These are phyloP conservation scores for pig (Sus scrofa) DNA, from an alignment of 2,113 vertebrate species.

Conservation along the genomic window DNA sequence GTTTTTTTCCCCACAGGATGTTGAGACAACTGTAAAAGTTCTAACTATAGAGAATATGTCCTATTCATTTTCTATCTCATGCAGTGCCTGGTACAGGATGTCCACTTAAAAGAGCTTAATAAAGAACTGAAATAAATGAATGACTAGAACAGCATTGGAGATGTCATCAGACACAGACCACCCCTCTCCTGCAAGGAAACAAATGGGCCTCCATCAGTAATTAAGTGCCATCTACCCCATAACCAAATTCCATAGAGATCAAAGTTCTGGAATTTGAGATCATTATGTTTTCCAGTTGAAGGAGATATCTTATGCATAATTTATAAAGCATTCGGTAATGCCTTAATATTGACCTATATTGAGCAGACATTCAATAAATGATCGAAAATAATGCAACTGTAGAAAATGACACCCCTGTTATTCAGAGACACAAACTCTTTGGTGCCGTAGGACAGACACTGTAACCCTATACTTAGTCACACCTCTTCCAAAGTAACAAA, in stretches of 20 bases:
- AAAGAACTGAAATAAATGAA: not conserved
- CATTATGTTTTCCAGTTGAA: not conserved
- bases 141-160: not conserved
- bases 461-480: not conserved
- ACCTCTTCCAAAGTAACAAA: not conserved
- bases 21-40: not conserved
- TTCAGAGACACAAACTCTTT: not conserved
- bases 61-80: not conserved
- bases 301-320: not conserved
- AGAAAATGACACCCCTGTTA: not conserved
- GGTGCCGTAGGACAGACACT: not conserved
- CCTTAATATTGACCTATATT: not conserved
- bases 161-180: not conserved
- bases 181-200: not conserved
- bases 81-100: not conserved
- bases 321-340: not conserved
- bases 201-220: not conserved
- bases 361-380: not conserved
- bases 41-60: not conserved
- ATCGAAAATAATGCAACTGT: not conserved
- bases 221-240: not conserved
- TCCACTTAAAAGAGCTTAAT: not conserved
- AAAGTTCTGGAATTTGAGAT: constrained; percentile 43
- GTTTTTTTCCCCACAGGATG: not conserved
- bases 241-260: not conserved